Percentiles rank a stretch among this genome's conserved stretches.
Evolutionary conservation across 1,140 invertebrate species (phyloP).

Genomic region (Centruroides vittatus): DNA sequence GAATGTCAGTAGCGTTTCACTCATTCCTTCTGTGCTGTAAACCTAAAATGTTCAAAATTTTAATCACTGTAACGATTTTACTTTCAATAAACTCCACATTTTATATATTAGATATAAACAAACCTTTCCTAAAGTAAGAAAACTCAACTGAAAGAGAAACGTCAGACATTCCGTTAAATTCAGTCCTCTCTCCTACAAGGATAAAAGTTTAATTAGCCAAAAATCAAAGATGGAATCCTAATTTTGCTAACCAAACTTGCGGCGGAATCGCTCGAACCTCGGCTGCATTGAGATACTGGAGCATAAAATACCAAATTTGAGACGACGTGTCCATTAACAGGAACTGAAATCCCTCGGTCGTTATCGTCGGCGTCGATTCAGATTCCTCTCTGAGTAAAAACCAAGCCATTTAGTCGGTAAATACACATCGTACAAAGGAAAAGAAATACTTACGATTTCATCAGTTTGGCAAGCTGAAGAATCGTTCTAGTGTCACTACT

Average conservation of each 20-base stretch:
- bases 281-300: constrained; percentile 68
- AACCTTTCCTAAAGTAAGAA: constrained; percentile 84
- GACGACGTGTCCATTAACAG: constrained; percentile 77
- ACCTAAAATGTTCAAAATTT: constrained; percentile 40
- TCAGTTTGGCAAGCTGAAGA: constrained; percentile 76
- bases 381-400: constrained; percentile 38
- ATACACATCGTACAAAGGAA: too few relatives aligned
- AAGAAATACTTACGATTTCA: constrained; percentile 49
- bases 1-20: constrained; percentile 68
- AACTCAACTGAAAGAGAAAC: constrained; percentile 91
- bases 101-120: constrained; percentile 6
- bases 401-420: too few relatives aligned
- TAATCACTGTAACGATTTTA: not conserved
- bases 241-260: too few relatives aligned
- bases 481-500: constrained; percentile 85
- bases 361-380: constrained; percentile 71
- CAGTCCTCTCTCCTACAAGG: constrained; percentile 48
- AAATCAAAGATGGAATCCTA: too few relatives aligned
- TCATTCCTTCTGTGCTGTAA: constrained; percentile 91
- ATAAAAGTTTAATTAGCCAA: not conserved
- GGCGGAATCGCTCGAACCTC: not conserved
- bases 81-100: too few relatives aligned
- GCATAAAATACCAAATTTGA: constrained; percentile 91
- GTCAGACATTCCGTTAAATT: constrained; percentile 81
- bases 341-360: constrained; percentile 89